Conservation (phyloP, 2,113 vertebrate species). For the Sula dactylatra region DNA sequence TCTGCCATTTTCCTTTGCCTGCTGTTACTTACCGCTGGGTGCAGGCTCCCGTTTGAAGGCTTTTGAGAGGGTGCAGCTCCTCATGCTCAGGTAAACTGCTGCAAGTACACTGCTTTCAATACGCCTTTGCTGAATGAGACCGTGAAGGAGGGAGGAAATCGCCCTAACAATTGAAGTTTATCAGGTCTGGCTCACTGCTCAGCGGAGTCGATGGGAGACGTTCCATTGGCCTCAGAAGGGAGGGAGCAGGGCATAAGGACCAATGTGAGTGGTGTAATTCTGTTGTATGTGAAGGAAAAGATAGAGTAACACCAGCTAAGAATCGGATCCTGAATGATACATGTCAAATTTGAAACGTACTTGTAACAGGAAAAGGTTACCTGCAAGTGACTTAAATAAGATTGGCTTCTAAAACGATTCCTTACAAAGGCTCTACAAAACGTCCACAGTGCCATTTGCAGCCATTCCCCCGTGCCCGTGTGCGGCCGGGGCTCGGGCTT, state of each 20-base stretch:
- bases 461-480: accelerated
- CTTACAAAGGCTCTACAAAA: not conserved
- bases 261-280: accelerated
- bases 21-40: not conserved
- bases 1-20: not conserved
- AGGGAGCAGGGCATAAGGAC: not conserved
- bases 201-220: not conserved
- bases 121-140: not conserved
- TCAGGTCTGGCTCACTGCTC: not conserved
- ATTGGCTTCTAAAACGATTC: not conserved
- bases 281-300: not conserved
- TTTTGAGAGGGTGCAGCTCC: not conserved
- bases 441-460: not conserved
- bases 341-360: not conserved
- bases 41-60: not conserved
- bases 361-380: not conserved
- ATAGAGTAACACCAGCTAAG: not conserved
- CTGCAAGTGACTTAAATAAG: not conserved
- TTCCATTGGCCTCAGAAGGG: not conserved
- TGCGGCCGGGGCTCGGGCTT: not conserved
- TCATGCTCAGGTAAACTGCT: not conserved
- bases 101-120: not conserved
- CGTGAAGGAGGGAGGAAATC: not conserved
- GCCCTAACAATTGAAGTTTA: not conserved
- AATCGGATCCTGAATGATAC: not conserved